Evolutionary conservation across 2,888 invertebrate genomes (phyloP), one percentile per base, ranked within the genome.

Genomic region (Morpho achilles): DNA sequence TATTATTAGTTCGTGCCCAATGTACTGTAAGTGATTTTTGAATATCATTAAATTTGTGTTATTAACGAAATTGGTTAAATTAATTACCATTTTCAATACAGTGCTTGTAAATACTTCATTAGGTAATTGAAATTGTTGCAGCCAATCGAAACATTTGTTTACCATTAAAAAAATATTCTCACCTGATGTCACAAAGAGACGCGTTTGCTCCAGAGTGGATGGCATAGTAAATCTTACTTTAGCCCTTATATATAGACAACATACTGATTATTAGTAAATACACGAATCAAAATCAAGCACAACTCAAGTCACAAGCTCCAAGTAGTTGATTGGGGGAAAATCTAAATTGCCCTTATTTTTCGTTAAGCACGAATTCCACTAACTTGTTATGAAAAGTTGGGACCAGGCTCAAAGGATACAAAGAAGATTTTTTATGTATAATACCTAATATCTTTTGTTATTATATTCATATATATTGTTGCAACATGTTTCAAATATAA

Each of bases 301-400:
- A 57, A 51, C 49, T 41, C 53, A 55, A 56, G 58, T 56, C 53
- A 58, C 48, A 56, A 61, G 53, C 56, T 56, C 48, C 51, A 53
- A 65, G 57, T 50, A 57, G 10, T 39, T 49, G 52, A 42, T 32
- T 23, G 61, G 50, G 58, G 62, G 59, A 63, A 63, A 59, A 53
- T 42, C 61, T 41, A 60, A 69, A 73, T 75, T 73, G 70, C 67
- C 72, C 60, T 74, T 71, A 74, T 75, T 74, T 72, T 69, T 66
- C 66, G 59, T 49, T 52, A 65, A 71, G 71, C 74, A 75, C 74
- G 74, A 63, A 67, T 59, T 61, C 59, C 67, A 61, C 67, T 63
- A 70, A 72, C 70, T 73, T 74, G 72, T 73, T 72, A 68, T 69
- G 70, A 71, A 70, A 69, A 71, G 67, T 70, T 69, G 69, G 66